A percentile compares a stretch with the other conserved stretches of the same genome.
Conservation (phyloP, 2,888 invertebrate species). For the Hololepta plana region DNA sequence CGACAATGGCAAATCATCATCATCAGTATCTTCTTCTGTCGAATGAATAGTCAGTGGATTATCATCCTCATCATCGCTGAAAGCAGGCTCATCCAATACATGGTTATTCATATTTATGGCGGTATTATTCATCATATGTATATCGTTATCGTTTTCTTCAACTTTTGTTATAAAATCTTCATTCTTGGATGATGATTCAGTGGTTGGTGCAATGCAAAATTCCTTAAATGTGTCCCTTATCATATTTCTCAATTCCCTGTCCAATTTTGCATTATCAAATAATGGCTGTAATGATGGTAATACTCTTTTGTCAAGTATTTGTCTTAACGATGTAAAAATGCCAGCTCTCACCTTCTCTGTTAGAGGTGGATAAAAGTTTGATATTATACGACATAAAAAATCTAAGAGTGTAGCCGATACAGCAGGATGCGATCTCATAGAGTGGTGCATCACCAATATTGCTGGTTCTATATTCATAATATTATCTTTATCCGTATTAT, state of each 20-base stretch:
- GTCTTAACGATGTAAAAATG: slow-evolving; percentile 63
- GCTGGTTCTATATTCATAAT: slow-evolving; percentile 95
- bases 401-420: slow-evolving; percentile 80
- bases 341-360: slow-evolving; percentile 64
- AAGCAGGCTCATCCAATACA: slow-evolving; percentile 48
- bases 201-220: slow-evolving; percentile 48
- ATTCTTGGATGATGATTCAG: slow-evolving; percentile 31
- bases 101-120: slow-evolving; percentile 25
- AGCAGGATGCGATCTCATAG: slow-evolving; percentile 78
- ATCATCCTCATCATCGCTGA: slow-evolving; percentile 80
- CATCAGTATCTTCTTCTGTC: slow-evolving; percentile 46
- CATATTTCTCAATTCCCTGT: slow-evolving; percentile 63
- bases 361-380: slow-evolving; percentile 66
- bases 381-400: slow-evolving; percentile 81
- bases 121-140: slow-evolving; percentile 12
- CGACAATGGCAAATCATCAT: slow-evolving; percentile 60
- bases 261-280: slow-evolving; percentile 76
- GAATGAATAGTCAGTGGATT: slow-evolving; percentile 36
- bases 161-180: slow-evolving; percentile 13
- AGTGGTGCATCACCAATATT: slow-evolving; percentile 85
- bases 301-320: slow-evolving; percentile 84
- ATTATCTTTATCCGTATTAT: slow-evolving; percentile 78
- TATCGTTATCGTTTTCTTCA: slow-evolving; percentile 7
- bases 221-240: slow-evolving; percentile 84
- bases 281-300: slow-evolving; percentile 68